Evolutionary conservation across 1,140 invertebrate species (phyloP).

Genomic region (Caerostris darwini): DNA sequence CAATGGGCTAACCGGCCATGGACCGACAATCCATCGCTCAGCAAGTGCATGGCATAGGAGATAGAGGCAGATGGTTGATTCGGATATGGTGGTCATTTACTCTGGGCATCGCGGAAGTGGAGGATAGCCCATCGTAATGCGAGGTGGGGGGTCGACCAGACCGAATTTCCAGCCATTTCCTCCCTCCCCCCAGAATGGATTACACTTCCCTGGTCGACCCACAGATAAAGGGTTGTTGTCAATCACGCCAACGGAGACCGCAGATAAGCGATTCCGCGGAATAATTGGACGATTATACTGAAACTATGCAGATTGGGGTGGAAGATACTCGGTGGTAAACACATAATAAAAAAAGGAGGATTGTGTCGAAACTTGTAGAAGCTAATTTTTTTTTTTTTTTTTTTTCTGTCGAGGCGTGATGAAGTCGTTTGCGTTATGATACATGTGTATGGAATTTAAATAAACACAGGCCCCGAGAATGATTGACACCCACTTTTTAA

Average conservation of each 20-base stretch:
- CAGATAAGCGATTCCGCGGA: neutral
- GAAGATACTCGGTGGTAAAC: neutral
- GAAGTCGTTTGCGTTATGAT: neutral
- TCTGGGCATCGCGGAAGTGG: constrained; percentile 56
- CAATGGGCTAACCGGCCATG: neutral
- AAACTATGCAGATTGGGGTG: neutral
- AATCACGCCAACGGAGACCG: constrained; percentile 28
- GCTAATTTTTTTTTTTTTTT: neutral
- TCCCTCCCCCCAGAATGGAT: neutral
- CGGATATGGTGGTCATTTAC: constrained; percentile 69
- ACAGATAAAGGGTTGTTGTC: constrained; percentile 66
- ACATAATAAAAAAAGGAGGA: neutral
- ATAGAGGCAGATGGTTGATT: constrained; percentile 49
- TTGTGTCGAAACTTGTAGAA: neutral
- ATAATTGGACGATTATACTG: neutral
- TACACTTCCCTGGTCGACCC: neutral
- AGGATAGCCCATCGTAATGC: constrained; percentile 35
- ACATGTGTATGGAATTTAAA: neutral
- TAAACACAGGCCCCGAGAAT: neutral
- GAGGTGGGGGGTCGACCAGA: constrained; percentile 34
- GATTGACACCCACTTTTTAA: neutral
- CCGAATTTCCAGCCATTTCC: constrained; percentile 68
- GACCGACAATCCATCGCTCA: constrained; percentile 25
- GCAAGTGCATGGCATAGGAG: neutral
- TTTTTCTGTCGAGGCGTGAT: neutral